phyloP scores from a whole-genome alignment of 2,888 invertebrate genomes.

The Cataglyphis albicans region DNA sequence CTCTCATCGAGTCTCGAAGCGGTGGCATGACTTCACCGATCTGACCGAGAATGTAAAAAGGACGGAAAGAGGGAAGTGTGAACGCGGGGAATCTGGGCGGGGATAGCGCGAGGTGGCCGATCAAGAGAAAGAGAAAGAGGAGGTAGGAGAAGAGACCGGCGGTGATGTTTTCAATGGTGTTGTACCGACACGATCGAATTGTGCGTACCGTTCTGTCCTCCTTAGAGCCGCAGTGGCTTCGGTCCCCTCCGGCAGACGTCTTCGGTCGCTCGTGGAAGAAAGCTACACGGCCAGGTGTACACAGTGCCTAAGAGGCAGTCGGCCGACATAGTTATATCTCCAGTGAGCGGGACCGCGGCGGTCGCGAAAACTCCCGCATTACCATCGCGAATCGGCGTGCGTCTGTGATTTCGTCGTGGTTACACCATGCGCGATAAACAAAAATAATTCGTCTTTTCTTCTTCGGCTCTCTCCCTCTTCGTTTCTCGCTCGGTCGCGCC shows the following conservation, averaged over 20 bases:
- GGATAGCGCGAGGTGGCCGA: conserved; percentile 52
- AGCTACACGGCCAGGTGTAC: conserved; percentile 84
- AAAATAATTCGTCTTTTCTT: conserved; percentile 42
- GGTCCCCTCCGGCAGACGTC: conserved; percentile 80
- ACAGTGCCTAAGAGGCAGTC: conserved; percentile 76
- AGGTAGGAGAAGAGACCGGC: conserved; percentile 69
- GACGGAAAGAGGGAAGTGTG: conserved; percentile 60
- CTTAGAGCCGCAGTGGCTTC: conserved; percentile 82
- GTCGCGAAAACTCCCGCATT: conserved; percentile 68
- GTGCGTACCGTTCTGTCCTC: conserved; percentile 86
- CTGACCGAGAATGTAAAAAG: conserved; percentile 7
- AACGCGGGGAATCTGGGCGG: conserved; percentile 38
- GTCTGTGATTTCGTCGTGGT: conserved; percentile 63
- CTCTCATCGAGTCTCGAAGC: background rate
- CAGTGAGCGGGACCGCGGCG: conserved; percentile 51
- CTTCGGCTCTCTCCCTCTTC: background rate
- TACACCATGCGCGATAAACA: conserved; percentile 66
- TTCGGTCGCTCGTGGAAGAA: conserved; percentile 84
- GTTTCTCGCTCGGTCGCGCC: background rate
- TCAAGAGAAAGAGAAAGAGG: conserved; percentile 57
- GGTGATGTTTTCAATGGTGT: conserved; percentile 84
- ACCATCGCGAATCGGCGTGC: conserved; percentile 69
- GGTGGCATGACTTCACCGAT: conserved; percentile 7
- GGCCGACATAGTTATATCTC: conserved; percentile 74
- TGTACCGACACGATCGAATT: conserved; percentile 83